phyloP scores from a whole-genome alignment of 2,888 invertebrate genomes.

The Polydrusus tereticollis region DNA sequence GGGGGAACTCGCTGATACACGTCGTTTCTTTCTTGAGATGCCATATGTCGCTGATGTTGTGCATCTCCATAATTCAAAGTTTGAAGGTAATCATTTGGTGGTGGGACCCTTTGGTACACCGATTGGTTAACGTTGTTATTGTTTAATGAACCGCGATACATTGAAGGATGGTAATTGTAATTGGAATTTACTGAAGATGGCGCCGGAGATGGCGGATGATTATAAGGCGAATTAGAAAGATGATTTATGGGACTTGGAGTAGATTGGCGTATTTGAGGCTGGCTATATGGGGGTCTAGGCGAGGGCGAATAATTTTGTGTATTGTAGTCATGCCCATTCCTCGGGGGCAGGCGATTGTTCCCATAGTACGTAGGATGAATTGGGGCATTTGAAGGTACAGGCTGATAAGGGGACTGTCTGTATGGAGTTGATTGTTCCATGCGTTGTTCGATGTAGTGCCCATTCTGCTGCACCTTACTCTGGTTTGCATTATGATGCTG shows the following conservation, averaged over 20 bases:
- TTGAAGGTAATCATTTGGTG: slow-evolving; percentile 50
- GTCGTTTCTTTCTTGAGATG: slow-evolving; percentile 37
- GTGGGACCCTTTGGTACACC: slow-evolving; percentile 58
- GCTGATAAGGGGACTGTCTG: slow-evolving; percentile 61
- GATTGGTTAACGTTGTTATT: slow-evolving; percentile 16
- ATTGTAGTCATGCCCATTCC: slow-evolving; percentile 24
- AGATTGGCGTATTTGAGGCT: slow-evolving; percentile 53
- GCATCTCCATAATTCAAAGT: slow-evolving; percentile 47
- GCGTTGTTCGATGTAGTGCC: slow-evolving; percentile 13
- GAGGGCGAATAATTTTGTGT: slow-evolving; percentile 47
- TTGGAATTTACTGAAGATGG: slow-evolving; percentile 57
- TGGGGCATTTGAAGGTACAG: slow-evolving; percentile 55
- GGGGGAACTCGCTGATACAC: slow-evolving; percentile 62
- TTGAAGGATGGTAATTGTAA: slow-evolving; percentile 54
- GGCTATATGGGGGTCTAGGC: slow-evolving; percentile 42
- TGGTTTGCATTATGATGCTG: slow-evolving; percentile 35
- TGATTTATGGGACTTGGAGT: slow-evolving; percentile 54
- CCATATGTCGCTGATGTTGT: slow-evolving; percentile 47
- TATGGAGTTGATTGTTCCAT: slow-evolving; percentile 43
- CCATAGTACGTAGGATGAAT: slow-evolving; percentile 51
- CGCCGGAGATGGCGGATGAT: slow-evolving; percentile 63
- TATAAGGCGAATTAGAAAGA: slow-evolving; percentile 53
- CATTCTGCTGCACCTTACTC: slow-evolving; percentile 24
- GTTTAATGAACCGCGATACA: slow-evolving; percentile 43
- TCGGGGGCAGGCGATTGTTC: slow-evolving; percentile 40